Percentiles rank a stretch among this genome's conserved stretches.
Evolutionary conservation across 53 echinoderm and acorn worm genomes (phyloP).

Genomic region (Actinopyga echinites): DNA sequence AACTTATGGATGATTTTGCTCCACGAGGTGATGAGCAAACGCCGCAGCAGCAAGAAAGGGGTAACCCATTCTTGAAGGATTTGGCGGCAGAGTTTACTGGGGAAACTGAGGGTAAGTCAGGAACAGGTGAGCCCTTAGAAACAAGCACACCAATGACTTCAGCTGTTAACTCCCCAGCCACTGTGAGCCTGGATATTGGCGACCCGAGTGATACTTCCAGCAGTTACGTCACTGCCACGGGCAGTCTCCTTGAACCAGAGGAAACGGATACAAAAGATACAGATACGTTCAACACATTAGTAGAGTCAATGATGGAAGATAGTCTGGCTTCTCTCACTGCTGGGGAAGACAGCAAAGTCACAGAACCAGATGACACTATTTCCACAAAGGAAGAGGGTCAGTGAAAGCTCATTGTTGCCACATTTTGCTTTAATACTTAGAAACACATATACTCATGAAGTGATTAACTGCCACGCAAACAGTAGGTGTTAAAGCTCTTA

Average conservation of each 20-base stretch:
- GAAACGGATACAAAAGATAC: background rate
- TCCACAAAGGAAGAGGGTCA: background rate
- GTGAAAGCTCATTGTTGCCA: background rate
- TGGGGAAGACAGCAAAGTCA: background rate
- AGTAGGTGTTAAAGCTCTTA: too few relatives aligned
- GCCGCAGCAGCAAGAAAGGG: background rate
- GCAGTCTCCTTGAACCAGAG: background rate
- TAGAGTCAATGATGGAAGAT: conserved; percentile 27
- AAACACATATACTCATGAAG: too few relatives aligned
- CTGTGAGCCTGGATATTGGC: background rate
- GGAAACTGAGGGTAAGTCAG: conserved; percentile 10
- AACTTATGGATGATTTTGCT: conserved; percentile 12
- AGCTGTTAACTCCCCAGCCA: conserved; percentile 1
- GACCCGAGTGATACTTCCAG: background rate
- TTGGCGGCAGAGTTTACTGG: background rate
- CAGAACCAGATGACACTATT: background rate
- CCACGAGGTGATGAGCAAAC: background rate
- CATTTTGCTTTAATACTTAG: too few relatives aligned
- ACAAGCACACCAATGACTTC: conserved; percentile 53
- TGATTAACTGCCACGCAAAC: too few relatives aligned
- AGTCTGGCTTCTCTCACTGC: background rate
- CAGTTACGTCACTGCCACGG: conserved; percentile 8
- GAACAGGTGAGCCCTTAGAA: conserved; percentile 24
- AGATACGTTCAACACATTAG: conserved; percentile 6
- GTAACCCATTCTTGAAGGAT: background rate